Evolutionary conservation across 2,797 vertebrate species (phyloP).

Genomic region (Furcifer pardalis): DNA sequence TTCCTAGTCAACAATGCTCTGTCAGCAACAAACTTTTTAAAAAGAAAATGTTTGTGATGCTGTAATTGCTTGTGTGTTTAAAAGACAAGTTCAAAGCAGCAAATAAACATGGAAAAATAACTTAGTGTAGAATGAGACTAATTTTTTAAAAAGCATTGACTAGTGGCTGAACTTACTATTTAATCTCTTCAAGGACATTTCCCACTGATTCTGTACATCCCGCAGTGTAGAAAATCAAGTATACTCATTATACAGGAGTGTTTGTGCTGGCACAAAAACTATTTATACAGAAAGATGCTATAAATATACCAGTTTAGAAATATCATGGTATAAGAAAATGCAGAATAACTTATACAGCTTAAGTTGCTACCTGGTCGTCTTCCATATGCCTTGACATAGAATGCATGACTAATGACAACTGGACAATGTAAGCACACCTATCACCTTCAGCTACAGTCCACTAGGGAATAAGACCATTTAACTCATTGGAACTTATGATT

Average conservation of each 20-base stretch:
- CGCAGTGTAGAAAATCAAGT: not conserved
- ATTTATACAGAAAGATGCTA: too few species aligned
- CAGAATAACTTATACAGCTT: not conserved
- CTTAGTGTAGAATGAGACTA: not conserved
- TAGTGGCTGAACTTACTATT: not conserved
- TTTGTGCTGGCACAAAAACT: too few species aligned
- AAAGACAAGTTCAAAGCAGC: not conserved
- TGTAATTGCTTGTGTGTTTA: not conserved
- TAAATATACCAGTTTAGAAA: not conserved
- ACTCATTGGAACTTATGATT: not conserved
- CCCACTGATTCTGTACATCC: not conserved
- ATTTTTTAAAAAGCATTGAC: not conserved
- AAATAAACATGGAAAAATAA: not conserved
- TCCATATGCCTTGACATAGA: not conserved
- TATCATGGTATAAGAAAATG: not conserved
- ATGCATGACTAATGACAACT: not conserved
- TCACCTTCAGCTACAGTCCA: not conserved
- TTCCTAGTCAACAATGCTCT: too few species aligned
- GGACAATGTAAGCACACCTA: not conserved
- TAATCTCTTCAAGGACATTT: not conserved
- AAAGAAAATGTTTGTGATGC: not conserved
- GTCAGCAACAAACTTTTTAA: not conserved
- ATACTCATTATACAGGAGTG: not conserved
- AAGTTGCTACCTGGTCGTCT: not conserved
- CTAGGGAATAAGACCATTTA: not conserved